phyloP scores from a whole-genome alignment of 30 jellyfish, hydroid and myxozoan genomes.

The Phacellophora camtschatica region DNA sequence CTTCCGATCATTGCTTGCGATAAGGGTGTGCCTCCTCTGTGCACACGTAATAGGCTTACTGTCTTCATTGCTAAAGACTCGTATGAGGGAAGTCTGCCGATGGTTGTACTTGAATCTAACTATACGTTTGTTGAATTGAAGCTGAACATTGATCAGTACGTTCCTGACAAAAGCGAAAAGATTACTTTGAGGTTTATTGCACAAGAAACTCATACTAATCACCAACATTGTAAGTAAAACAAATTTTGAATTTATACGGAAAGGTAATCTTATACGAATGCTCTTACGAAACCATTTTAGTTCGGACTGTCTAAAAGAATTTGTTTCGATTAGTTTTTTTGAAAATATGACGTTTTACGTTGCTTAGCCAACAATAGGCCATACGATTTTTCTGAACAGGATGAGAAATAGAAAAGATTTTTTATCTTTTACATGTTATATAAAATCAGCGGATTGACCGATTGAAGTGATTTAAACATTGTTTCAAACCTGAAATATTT shows the following conservation, averaged over 20 bases:
- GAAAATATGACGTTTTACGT: no score
- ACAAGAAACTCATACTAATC: slow-evolving; percentile 2
- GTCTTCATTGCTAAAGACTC: slow-evolving; percentile 10
- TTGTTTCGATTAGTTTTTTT: no score
- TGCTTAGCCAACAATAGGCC: no score
- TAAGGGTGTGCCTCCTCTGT: not conserved
- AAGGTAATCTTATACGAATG: not conserved
- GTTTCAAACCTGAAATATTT: no score
- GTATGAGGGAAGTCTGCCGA: not conserved
- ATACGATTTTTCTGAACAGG: no score
- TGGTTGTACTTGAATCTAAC: not conserved
- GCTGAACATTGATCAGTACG: slow-evolving; percentile 13
- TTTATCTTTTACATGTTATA: no score
- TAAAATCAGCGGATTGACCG: no score
- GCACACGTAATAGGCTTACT: not conserved
- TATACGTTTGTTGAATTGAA: slow-evolving; percentile 8
- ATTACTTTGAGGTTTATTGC: slow-evolving; percentile 18
- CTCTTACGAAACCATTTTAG: no score
- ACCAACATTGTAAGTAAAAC: slow-evolving; percentile 18
- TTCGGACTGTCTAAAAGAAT: no score
- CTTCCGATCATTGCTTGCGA: slow-evolving; percentile 34
- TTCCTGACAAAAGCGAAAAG: not conserved
- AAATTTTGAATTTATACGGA: not conserved
- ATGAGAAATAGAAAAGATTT: no score
- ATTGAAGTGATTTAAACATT: no score